Base-by-base conservation (phyloP, 2,113 vertebrate genomes). In the Anas platyrhynchos region DNA sequence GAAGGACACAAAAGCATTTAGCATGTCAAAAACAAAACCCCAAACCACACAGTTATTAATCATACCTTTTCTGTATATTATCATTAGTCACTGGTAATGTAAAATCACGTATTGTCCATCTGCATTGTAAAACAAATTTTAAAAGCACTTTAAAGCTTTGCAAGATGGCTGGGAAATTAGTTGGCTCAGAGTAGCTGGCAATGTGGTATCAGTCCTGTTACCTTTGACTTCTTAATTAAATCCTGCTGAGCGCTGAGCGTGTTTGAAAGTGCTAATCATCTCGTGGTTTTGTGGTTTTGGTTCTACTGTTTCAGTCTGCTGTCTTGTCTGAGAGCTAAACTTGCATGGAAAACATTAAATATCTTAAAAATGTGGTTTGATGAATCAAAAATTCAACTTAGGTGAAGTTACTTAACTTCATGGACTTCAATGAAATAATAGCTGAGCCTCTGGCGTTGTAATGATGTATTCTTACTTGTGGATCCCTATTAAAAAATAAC, bases 191-290 rank as follows among this genome's bases (percentile, higher is more conserved):
- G 29, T 44, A 58, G 63, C 11, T 80, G 50, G 29, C 21, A 58
- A 10, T 17, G 32, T 67, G 14, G 0, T 63, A 44, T 23, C 61
- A 46, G 25, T 58, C 48, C 29, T 91, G 5, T 80, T 91, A 25
- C 6, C 18, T 94, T 52, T 73, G 67, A 73, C 20, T 81, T 86
- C 41, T 58, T 68, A 52, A 85, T 50, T 62, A 89, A 80, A 75
- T 58, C 68, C 9, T 76, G 43, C 56, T 59, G 81, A 58, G 23
- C 20, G 69, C 34, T 65, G 65, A 8, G 31, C 55, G 31, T 69
- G 10, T 65, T 75, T 76, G 46, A 66, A 65, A 48, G 63, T 41
- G 36, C 36, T 93, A 54, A 72, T 81, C 48, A 81, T 36, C 63
- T 59, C 4, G 14, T 66, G 44, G 20, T 65, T 76, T 61, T 71